Percentiles rank a stretch among this genome's conserved stretches.
These are phyloP conservation scores for Oreochromis mossambicus DNA, from an alignment of 2,797 vertebrate genomes.

Conservation along the genomic window DNA sequence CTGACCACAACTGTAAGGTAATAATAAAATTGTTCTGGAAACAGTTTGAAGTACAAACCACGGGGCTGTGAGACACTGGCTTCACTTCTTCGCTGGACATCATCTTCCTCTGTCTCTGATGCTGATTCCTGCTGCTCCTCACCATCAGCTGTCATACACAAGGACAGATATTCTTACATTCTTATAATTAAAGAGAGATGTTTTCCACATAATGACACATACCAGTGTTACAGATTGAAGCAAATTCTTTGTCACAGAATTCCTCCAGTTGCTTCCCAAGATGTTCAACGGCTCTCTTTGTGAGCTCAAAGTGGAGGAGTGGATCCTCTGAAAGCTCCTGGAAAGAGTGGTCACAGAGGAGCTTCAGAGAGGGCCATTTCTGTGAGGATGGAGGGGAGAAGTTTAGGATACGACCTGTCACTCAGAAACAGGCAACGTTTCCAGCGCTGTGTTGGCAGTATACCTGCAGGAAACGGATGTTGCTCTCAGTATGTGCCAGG, in stretches of 20 bases:
- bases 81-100: background rate
- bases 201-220: background rate
- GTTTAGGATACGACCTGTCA: background rate
- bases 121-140: background rate
- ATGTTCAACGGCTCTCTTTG: conserved; percentile 15
- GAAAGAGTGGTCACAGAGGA: background rate
- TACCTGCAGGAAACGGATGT: conserved; percentile 53
- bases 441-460: background rate
- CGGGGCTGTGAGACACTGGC: background rate
- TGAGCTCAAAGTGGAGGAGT: background rate
- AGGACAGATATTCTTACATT: background rate
- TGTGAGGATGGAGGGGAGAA: background rate
- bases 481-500: conserved; percentile 7
- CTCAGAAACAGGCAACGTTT: background rate
- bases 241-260: conserved; percentile 34
- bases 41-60: background rate
- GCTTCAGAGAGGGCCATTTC: conserved; percentile 26
- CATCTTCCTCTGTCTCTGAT: background rate
- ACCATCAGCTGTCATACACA: background rate
- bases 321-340: background rate
- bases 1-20: background rate
- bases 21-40: background rate
- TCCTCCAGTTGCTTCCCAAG: conserved; percentile 31
- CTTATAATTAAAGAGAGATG: background rate
- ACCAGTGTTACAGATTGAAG: conserved; percentile 27